Evolutionary conservation across 2,797 vertebrate genomes (phyloP).

Genomic region (Catamblyrhynchus diadema): DNA sequence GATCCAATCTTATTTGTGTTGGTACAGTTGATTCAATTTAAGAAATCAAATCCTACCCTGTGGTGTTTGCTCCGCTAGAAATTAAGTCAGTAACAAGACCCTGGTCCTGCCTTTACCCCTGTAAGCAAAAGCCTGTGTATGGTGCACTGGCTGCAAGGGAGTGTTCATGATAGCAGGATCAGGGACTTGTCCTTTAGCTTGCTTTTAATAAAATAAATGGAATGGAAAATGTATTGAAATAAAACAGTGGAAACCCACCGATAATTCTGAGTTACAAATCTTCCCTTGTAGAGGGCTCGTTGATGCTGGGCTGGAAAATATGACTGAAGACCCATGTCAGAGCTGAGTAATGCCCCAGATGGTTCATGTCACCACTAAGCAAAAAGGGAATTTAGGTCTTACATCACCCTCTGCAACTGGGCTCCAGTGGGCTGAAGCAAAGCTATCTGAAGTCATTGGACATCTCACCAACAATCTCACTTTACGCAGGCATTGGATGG

Average conservation of each 20-base stretch:
- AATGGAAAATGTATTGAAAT: slow-evolving; percentile 4
- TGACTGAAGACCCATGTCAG: not conserved
- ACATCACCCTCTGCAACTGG: not conserved
- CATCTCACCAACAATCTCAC: not conserved
- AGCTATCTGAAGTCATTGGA: not conserved
- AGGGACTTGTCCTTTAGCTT: not conserved
- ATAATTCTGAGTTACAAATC: not conserved
- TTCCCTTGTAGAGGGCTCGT: not conserved
- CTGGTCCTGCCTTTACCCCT: not conserved
- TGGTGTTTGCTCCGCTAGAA: not conserved
- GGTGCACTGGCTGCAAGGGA: not conserved
- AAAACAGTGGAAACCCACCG: not conserved
- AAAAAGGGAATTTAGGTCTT: not conserved
- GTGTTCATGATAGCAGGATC: accelerated
- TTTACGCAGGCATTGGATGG: not conserved
- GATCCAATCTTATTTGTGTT: not conserved
- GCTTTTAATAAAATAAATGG: not conserved
- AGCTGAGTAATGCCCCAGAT: not conserved
- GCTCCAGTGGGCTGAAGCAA: not conserved
- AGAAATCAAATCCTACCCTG: slow-evolving; percentile 14
- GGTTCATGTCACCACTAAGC: not conserved
- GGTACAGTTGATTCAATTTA: not conserved
- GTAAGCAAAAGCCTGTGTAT: not conserved
- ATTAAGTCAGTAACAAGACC: not conserved
- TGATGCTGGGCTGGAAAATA: not conserved